Evolutionary conservation across 2,888 invertebrate species (phyloP).

Genomic region (Enoplolaimus lenunculus): DNA sequence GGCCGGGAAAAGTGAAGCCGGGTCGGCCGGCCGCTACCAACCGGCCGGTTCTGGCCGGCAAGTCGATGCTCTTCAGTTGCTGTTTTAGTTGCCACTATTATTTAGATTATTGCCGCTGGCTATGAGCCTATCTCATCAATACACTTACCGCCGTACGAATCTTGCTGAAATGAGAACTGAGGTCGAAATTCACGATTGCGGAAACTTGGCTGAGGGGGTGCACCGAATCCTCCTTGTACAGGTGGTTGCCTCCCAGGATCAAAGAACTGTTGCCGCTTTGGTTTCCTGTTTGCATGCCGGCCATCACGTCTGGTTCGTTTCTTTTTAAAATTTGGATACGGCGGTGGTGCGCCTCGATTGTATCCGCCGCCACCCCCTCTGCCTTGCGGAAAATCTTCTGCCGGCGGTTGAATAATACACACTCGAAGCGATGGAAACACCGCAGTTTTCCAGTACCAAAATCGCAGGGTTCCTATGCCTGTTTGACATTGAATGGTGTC

Average conservation of each 20-base stretch:
- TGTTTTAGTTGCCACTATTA: too few relatives aligned
- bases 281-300: neutral
- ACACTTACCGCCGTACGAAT: neutral
- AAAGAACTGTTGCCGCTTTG: neutral
- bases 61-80: too few relatives aligned
- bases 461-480: slow-evolving; percentile 31
- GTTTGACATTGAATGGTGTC: slow-evolving; percentile 32
- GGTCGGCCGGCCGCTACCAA: too few relatives aligned
- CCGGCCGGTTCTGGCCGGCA: too few relatives aligned
- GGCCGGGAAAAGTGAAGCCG: too few relatives aligned
- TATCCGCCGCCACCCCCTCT: neutral
- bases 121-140: too few relatives aligned
- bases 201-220: neutral
- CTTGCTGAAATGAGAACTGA: neutral
- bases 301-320: neutral
- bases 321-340: too few relatives aligned
- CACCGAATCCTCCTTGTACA: neutral
- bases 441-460: slow-evolving; percentile 36
- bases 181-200: neutral
- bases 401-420: slow-evolving; percentile 32
- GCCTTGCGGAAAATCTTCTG: neutral
- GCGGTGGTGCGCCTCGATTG: too few relatives aligned
- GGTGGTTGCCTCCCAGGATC: neutral
- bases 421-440: slow-evolving; percentile 29
- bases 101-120: too few relatives aligned